These are phyloP conservation scores for Callocephalon fimbriatum DNA, from an alignment of 2,113 vertebrate genomes.

Conservation along the genomic window DNA sequence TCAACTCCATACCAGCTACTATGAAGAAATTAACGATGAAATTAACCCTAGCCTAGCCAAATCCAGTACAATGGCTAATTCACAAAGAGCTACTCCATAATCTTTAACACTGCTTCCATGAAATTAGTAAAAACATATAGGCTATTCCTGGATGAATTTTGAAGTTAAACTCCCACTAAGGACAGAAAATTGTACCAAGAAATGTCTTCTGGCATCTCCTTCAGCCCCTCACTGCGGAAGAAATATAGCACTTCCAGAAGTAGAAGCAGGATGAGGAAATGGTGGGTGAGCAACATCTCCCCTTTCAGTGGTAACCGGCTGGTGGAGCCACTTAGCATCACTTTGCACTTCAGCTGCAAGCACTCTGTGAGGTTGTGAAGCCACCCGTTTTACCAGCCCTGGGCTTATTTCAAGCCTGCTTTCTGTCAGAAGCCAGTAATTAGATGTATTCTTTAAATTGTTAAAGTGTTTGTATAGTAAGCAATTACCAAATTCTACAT, in stretches of 20 bases:
- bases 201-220: not conserved
- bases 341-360: not conserved
- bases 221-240: not conserved
- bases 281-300: not conserved
- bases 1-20: not conserved
- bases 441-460: not conserved
- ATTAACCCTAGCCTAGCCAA: not conserved
- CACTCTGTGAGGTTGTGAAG: not conserved
- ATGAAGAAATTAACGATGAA: not conserved
- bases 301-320: accelerated
- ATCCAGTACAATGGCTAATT: not conserved
- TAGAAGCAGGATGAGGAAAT: not conserved
- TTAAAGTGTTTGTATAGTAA: not conserved
- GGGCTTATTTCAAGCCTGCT: not conserved
- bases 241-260: not conserved
- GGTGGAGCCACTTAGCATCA: not conserved
- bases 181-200: not conserved
- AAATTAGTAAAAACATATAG: accelerated
- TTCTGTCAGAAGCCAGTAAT: not conserved
- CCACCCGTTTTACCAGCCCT: not conserved
- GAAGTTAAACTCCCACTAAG: not conserved
- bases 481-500: conserved; percentile 5
- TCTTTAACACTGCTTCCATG: not conserved
- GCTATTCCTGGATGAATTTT: not conserved
- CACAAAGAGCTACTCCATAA: not conserved